phyloP scores from a whole-genome alignment of 1,140 invertebrate species.

The Polypedilum vanderplanki region DNA sequence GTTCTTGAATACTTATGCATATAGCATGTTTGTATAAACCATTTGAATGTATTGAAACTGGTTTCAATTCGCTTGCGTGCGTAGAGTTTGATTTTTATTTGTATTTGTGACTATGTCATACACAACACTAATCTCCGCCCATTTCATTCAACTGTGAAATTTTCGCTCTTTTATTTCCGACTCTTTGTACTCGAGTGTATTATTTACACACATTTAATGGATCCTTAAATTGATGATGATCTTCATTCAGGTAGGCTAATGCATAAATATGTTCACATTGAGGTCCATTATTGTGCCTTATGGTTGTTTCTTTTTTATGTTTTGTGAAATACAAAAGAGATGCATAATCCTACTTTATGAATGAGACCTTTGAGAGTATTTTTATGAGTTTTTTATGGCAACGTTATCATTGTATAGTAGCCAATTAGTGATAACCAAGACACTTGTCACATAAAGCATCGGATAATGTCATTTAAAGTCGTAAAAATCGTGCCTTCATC shows the following conservation, averaged over 20 bases:
- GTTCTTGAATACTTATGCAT: background rate
- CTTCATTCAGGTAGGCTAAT: conserved; percentile 16
- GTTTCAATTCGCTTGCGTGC: conserved; percentile 4
- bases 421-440: background rate
- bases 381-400: background rate
- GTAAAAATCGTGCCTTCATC: background rate
- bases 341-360: too few species aligned
- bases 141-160: background rate
- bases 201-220: conserved; percentile 19
- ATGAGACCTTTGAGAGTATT: too few species aligned
- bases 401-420: background rate
- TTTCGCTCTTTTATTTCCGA: background rate
- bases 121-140: background rate
- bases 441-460: conserved; percentile 17
- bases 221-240: conserved; percentile 5
- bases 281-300: background rate
- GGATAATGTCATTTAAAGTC: background rate
- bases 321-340: too few species aligned
- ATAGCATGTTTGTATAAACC: background rate
- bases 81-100: background rate
- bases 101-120: background rate
- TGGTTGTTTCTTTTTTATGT: background rate
- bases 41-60: conserved; percentile 3
- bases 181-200: conserved; percentile 2
- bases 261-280: background rate